Evolutionary conservation across 2,797 vertebrate genomes (phyloP).

Genomic region (Synaphobranchus kaupii): DNA sequence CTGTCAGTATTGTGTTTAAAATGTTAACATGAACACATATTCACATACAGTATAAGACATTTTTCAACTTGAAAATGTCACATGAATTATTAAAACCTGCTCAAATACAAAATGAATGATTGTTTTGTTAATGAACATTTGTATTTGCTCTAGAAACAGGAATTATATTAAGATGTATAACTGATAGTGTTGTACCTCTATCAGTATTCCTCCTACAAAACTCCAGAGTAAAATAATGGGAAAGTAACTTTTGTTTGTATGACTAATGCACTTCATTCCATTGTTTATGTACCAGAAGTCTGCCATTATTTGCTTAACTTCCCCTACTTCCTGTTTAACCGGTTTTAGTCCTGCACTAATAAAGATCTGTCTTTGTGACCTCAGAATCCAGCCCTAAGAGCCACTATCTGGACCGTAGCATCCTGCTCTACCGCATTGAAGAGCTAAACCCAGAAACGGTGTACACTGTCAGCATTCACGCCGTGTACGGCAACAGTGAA

Average conservation of each 20-base stretch:
- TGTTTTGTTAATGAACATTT: background rate
- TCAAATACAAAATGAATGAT: background rate
- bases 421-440: conserved; percentile 68
- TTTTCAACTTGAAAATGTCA: background rate
- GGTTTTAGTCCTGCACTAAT: background rate
- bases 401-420: conserved; percentile 69
- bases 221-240: background rate
- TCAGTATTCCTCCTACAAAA: background rate
- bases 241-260: background rate
- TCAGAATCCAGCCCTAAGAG: conserved; percentile 62
- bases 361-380: background rate
- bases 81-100: background rate
- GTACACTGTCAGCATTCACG: conserved; percentile 74
- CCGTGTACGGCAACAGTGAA: conserved; percentile 77
- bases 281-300: background rate
- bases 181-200: background rate
- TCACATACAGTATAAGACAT: background rate
- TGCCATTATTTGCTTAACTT: background rate
- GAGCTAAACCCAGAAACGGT: conserved; percentile 70
- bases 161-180: background rate
- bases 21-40: background rate
- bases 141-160: background rate
- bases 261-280: background rate
- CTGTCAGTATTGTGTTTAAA: background rate
- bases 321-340: background rate